phyloP scores from a whole-genome alignment of 2,888 invertebrate genomes.

The Lycia hirtaria region DNA sequence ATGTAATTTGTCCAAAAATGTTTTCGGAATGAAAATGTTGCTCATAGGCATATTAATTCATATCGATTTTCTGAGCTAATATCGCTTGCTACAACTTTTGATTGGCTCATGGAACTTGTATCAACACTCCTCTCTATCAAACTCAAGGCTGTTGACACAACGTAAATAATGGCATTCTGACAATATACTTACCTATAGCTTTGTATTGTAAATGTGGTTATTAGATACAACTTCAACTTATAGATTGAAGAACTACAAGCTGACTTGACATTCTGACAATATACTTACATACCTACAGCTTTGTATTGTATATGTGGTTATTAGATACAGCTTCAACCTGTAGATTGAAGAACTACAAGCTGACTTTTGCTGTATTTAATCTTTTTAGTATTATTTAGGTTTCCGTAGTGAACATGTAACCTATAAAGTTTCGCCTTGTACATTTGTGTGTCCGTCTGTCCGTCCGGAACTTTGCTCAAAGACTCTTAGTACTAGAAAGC shows the following conservation, averaged over 20 bases:
- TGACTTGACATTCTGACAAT: too few species aligned
- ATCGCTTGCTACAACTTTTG: constrained; percentile 38
- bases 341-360: too few species aligned
- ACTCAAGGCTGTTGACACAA: constrained; percentile 20
- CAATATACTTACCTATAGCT: not conserved
- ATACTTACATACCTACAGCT: not conserved
- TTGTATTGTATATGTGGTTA: not conserved
- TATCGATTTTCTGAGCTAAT: constrained; percentile 16
- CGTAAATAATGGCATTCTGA: not conserved
- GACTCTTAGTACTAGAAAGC: too few species aligned
- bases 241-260: too few species aligned
- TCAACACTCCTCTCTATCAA: constrained; percentile 27
- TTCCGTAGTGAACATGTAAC: too few species aligned
- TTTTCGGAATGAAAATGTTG: constrained; percentile 2
- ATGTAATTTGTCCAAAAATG: constrained; percentile 5
- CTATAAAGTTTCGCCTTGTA: too few species aligned
- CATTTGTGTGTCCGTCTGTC: too few species aligned
- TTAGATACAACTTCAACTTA: too few species aligned
- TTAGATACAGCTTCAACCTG: too few species aligned
- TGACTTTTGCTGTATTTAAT: too few species aligned
- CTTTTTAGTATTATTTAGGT: too few species aligned
- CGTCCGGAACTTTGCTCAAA: too few species aligned
- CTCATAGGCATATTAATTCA: constrained; percentile 5
- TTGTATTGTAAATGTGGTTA: not conserved
- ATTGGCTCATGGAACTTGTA: constrained; percentile 40